phyloP scores from a whole-genome alignment of 2,888 invertebrate genomes.

The Orchesella flavescens region DNA sequence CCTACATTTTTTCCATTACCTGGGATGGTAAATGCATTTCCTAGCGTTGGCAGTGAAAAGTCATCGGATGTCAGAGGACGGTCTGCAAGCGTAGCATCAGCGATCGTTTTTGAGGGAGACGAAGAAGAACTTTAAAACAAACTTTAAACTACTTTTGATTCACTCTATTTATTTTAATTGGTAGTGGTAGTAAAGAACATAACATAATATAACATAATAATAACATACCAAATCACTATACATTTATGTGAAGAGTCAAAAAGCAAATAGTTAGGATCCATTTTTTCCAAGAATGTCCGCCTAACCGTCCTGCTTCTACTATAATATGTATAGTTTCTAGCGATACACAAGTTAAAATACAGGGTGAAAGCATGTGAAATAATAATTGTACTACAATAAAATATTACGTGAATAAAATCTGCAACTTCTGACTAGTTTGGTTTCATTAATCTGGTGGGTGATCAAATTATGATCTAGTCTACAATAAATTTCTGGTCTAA shows the following conservation, averaged over 20 bases:
- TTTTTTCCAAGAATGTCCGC: no score
- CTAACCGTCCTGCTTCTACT: no score
- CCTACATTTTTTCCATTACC: slow-evolving; percentile 17
- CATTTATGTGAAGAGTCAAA: no score
- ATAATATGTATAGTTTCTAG: slow-evolving; percentile 1
- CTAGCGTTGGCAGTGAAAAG: neutral
- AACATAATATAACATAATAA: no score
- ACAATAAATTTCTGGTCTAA: no score
- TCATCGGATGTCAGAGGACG: neutral
- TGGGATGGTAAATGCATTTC: slow-evolving; percentile 19
- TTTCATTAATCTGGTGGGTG: no score
- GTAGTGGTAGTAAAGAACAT: no score
- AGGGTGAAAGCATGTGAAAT: no score
- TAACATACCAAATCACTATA: no score
- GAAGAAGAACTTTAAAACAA: slow-evolving; percentile 49
- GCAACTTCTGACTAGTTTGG: neutral
- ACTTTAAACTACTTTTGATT: no score
- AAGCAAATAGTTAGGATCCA: no score
- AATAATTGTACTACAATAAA: neutral
- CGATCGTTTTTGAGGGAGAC: slow-evolving; percentile 42
- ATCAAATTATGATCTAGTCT: neutral
- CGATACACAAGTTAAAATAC: neutral
- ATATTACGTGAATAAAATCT: neutral
- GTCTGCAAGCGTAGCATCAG: neutral
- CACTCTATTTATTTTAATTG: no score